Conservation (phyloP, 2,113 vertebrate species). For the Siniperca chuatsi region DNA sequence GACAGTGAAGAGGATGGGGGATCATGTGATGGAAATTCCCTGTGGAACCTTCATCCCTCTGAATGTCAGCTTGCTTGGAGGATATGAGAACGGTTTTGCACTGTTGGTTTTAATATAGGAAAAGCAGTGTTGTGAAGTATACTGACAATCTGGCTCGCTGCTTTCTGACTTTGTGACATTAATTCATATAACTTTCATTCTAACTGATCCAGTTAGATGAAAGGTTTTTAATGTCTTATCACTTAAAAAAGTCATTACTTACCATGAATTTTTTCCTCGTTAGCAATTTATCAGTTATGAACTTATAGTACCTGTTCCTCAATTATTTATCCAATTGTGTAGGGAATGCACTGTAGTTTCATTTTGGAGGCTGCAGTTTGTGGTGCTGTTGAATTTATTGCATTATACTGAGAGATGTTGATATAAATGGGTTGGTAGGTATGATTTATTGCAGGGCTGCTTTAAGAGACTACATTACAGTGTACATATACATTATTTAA, state of each 20-base stretch:
- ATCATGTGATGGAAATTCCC: constrained; percentile 40
- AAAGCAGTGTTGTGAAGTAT: constrained; percentile 26
- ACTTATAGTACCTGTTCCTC: not conserved
- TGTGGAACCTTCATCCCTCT: constrained; percentile 21
- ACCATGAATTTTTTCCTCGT: not conserved
- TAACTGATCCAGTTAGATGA: constrained; percentile 1
- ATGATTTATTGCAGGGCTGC: not conserved
- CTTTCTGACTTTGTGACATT: constrained; percentile 26
- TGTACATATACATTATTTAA: not conserved
- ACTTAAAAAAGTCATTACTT: not conserved
- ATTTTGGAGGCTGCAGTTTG: not conserved
- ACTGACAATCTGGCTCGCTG: constrained; percentile 26
- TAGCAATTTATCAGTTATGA: constrained; percentile 1
- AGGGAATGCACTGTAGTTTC: not conserved
- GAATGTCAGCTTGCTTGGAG: constrained; percentile 35
- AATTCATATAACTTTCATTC: constrained; percentile 4
- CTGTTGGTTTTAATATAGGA: constrained; percentile 60
- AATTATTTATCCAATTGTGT: not conserved
- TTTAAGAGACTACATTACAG: not conserved
- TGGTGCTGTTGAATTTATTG: not conserved
- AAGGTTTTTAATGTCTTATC: not conserved
- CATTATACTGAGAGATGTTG: not conserved
- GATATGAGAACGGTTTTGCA: constrained; percentile 54
- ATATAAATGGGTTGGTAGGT: not conserved
- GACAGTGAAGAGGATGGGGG: constrained; percentile 17